Evolutionary conservation across 1,140 invertebrate genomes (phyloP).

Genomic region (Limonius californicus): DNA sequence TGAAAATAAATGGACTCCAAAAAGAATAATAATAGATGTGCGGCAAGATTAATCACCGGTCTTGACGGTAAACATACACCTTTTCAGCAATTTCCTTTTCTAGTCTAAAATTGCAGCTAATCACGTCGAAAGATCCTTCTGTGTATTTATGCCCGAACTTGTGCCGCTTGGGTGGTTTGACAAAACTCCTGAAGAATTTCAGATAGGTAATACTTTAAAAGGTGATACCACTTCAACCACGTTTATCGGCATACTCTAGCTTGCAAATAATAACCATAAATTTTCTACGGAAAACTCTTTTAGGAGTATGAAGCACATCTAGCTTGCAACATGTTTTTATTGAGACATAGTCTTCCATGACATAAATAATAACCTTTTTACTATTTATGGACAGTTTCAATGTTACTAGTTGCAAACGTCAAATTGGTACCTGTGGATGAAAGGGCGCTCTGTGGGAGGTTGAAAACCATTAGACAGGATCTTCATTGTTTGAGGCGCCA

Average conservation of each 20-base stretch:
- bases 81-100: slow-evolving; percentile 8
- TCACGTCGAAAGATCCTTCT: slow-evolving; percentile 12
- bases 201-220: too few relatives aligned
- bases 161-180: slow-evolving; percentile 8
- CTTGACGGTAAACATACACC: neutral
- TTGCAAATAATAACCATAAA: too few relatives aligned
- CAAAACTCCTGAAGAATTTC: neutral
- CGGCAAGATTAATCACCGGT: slow-evolving; percentile 4
- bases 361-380: neutral
- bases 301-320: too few relatives aligned
- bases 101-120: slow-evolving; percentile 2
- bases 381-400: neutral
- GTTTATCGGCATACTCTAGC: too few relatives aligned
- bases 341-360: too few relatives aligned
- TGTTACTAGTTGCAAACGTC: slow-evolving; percentile 15
- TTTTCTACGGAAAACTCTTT: too few relatives aligned
- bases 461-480: slow-evolving; percentile 27
- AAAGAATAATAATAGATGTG: slow-evolving; percentile 6
- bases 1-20: slow-evolving; percentile 6
- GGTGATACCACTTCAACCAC: too few relatives aligned
- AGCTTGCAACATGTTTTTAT: too few relatives aligned
- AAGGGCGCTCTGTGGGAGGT: slow-evolving; percentile 21
- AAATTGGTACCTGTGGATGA: slow-evolving; percentile 21
- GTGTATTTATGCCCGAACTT: neutral
- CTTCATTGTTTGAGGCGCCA: slow-evolving; percentile 23